These are phyloP conservation scores for Choloepus didactylus DNA, from an alignment of 2,797 vertebrate species.

Conservation along the genomic window DNA sequence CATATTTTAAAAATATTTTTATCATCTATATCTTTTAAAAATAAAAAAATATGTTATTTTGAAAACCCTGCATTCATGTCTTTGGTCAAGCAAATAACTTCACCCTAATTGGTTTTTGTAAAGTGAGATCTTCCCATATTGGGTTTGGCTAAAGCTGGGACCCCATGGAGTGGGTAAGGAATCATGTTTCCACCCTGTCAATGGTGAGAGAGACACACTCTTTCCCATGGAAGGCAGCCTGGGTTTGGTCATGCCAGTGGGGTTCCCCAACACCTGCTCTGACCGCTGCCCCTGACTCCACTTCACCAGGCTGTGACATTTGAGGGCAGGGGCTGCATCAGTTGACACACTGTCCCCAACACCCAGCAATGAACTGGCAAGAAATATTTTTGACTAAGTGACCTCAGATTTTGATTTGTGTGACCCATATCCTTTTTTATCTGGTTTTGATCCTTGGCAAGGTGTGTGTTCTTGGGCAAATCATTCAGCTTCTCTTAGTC, in stretches of 20 bases:
- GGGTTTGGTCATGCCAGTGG: neutral
- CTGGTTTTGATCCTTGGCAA: neutral
- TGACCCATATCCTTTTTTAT: neutral
- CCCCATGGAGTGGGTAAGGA: no score
- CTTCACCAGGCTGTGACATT: neutral
- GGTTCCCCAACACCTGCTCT: neutral
- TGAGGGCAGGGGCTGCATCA: neutral
- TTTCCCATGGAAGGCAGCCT: neutral
- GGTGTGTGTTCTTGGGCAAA: neutral
- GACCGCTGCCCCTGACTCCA: neutral
- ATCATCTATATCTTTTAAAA: neutral
- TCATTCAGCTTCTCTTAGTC: neutral
- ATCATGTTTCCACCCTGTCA: rapidly evolving
- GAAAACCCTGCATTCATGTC: neutral
- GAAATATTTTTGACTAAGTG: neutral
- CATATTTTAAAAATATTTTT: neutral
- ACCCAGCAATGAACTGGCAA: neutral
- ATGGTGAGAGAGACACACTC: no score
- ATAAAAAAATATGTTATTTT: neutral
- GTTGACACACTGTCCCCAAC: neutral
- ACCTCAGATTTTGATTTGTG: neutral
- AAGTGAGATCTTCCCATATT: neutral
- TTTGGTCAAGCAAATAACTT: neutral
- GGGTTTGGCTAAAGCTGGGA: neutral
- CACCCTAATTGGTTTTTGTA: neutral